Evolutionary conservation across 2,888 invertebrate genomes (phyloP).

Genomic region (Mongoloraphidia duomilia): DNA sequence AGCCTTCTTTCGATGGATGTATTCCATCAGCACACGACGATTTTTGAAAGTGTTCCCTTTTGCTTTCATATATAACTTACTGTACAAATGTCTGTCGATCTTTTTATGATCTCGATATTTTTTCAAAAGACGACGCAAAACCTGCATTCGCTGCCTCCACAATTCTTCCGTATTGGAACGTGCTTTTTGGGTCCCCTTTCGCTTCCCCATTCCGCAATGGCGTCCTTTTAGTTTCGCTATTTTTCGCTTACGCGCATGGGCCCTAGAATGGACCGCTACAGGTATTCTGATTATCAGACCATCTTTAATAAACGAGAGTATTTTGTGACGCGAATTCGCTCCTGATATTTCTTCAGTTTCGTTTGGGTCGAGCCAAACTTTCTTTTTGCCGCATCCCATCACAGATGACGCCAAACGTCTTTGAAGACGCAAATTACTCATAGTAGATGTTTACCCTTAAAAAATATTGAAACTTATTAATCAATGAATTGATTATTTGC

Average conservation of each 20-base stretch:
- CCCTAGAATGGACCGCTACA: constrained; percentile 90
- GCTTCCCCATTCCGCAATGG: constrained; percentile 93
- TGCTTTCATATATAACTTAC: constrained; percentile 90
- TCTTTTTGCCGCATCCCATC: constrained; percentile 93
- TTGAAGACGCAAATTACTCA: constrained; percentile 43
- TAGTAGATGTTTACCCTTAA: too few relatives aligned
- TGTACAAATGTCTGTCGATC: constrained; percentile 93
- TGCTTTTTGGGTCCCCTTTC: constrained; percentile 96
- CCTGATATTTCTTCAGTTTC: constrained; percentile 96
- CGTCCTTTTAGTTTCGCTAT: constrained; percentile 91
- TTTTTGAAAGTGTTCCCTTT: constrained; percentile 95
- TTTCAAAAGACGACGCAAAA: constrained; percentile 80
- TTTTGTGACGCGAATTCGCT: constrained; percentile 94
- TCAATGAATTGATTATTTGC: too few relatives aligned
- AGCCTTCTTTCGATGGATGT: constrained; percentile 98
- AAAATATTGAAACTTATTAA: too few relatives aligned
- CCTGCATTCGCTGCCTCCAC: constrained; percentile 87
- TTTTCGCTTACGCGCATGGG: constrained; percentile 85
- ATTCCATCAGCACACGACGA: constrained; percentile 96
- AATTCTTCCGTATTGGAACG: constrained; percentile 51
- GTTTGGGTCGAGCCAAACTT: constrained; percentile 98
- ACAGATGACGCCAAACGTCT: constrained; percentile 96
- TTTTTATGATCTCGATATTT: constrained; percentile 92
- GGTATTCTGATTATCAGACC: constrained; percentile 97
- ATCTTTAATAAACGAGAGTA: constrained; percentile 93